A percentile compares a stretch with the other conserved stretches of the same genome.
These are phyloP conservation scores for Melopsittacus undulatus DNA, from an alignment of 2,797 vertebrate genomes.

Conservation along the genomic window DNA sequence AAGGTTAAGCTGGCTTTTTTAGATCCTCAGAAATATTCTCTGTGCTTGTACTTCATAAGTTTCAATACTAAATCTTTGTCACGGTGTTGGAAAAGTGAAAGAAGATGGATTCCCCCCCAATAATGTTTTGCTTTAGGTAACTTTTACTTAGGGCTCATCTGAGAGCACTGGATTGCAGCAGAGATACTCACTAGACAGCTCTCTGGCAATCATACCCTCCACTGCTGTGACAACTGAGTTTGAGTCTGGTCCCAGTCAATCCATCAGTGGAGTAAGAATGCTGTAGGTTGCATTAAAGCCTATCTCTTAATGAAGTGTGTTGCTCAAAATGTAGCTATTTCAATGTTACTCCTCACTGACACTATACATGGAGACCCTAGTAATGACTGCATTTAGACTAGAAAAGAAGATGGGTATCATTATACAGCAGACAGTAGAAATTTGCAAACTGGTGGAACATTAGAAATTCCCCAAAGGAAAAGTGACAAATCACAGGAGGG, in stretches of 20 bases:
- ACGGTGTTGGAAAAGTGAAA: not conserved
- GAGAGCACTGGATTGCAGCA: not conserved
- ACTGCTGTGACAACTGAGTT: not conserved
- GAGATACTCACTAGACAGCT: not conserved
- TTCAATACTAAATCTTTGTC: not conserved
- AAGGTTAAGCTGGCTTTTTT: not conserved
- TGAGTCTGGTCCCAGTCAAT: not conserved
- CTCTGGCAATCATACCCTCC: fast-evolving
- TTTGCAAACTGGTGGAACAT: not conserved
- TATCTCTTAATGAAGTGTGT: fast-evolving
- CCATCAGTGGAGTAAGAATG: not conserved
- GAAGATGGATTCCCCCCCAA: not conserved
- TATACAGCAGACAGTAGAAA: not conserved
- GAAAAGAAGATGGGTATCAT: not conserved
- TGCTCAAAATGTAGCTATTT: not conserved
- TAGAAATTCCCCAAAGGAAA: not conserved
- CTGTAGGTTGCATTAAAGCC: not conserved
- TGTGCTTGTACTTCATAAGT: not conserved
- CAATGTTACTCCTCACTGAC: not conserved
- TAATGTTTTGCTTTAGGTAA: not conserved
- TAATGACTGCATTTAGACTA: not conserved
- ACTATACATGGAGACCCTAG: not conserved
- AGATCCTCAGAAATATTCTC: not conserved
- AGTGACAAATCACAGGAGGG: not conserved
- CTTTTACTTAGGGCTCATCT: not conserved